Percentiles rank a stretch among this genome's conserved stretches.
phyloP scores from a whole-genome alignment of 1,140 invertebrate species.

The Zaprionus kolodkinae region DNA sequence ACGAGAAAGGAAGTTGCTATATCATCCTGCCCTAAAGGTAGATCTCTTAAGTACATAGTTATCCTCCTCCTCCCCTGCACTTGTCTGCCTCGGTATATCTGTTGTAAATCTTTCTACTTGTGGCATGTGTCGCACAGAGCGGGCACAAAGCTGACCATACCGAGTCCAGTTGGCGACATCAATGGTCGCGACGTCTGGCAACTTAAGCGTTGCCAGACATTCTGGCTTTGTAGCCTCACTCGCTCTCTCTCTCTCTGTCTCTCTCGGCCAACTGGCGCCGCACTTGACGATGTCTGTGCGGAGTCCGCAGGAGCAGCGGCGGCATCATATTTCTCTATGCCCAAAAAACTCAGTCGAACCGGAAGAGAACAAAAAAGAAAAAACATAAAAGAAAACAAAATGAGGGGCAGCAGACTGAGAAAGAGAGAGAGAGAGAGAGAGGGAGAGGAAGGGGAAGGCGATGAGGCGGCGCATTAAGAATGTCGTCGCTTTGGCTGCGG shows the following conservation, averaged over 20 bases:
- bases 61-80: not conserved
- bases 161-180: slow-evolving; percentile 51
- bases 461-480: slow-evolving; percentile 29
- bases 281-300: slow-evolving; percentile 69
- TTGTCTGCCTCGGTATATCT: not conserved
- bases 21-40: not conserved
- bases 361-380: slow-evolving; percentile 31
- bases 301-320: slow-evolving; percentile 17
- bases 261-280: slow-evolving; percentile 25
- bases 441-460: not conserved
- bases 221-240: slow-evolving; percentile 65
- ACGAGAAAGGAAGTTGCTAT: not conserved
- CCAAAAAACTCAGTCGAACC: slow-evolving; percentile 22
- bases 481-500: slow-evolving; percentile 68
- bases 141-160: not conserved
- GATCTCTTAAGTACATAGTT: not conserved
- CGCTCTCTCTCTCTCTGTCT: slow-evolving; percentile 32
- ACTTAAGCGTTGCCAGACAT: slow-evolving; percentile 78
- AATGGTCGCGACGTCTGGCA: slow-evolving; percentile 67
- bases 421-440: not conserved
- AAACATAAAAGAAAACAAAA: slow-evolving; percentile 1
- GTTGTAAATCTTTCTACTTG: slow-evolving; percentile 2
- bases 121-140: slow-evolving; percentile 1
- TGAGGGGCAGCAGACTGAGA: not conserved
- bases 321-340: slow-evolving; percentile 62